Evolutionary conservation across 92 coral and sea anemone genomes (phyloP), one percentile per base, ranked within the genome.

Genomic region (Isaurus tuberculatus): DNA sequence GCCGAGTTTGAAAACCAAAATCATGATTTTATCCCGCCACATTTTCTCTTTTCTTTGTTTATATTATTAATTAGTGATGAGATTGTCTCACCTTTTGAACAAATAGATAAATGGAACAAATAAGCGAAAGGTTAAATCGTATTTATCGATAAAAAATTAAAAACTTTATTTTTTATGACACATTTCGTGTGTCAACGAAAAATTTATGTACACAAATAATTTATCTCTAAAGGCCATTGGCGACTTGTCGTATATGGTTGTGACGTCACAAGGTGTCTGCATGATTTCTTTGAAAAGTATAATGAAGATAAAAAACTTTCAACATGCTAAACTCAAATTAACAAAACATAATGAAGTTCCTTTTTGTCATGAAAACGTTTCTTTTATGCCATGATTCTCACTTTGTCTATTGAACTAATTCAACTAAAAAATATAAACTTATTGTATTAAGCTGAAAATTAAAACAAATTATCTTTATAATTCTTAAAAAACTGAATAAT

Each of bases 31-130:
- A 40, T 5, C 36, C 58, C 23, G n/a, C 51, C 82, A 40, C 37
- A 77, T 33, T 25, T 77, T 77, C 82, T 57, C 82, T 34, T 33
- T 55, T 9, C 49, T 36, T 26, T 29, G 80, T 72, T 77, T 34
- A 13, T 22, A 40, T 20, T 33, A 77, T 77, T 34, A 77, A 77
- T 77, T 33, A 77, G 46, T 33, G 4, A 77, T 77, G 82, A 77
- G 51, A 2, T 34, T 23, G 31, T 77, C 25, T 34, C 33, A 30
- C 40, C 68, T 34, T 17, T 77, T 8, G 81, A 20, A 34, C 51
- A 77, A 57, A 75, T 0, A 33, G 69, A 43, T 58, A 28, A 31
- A 57, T 77, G 19, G 69, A 33, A 58, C 32, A 75, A 23, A 32
- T 75, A 55, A 25, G 49, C 63, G 49, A 75, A 53, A 75, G 46